These are phyloP conservation scores for Pundamilia nyererei DNA, from an alignment of 2,113 vertebrate species.

Conservation along the genomic window DNA sequence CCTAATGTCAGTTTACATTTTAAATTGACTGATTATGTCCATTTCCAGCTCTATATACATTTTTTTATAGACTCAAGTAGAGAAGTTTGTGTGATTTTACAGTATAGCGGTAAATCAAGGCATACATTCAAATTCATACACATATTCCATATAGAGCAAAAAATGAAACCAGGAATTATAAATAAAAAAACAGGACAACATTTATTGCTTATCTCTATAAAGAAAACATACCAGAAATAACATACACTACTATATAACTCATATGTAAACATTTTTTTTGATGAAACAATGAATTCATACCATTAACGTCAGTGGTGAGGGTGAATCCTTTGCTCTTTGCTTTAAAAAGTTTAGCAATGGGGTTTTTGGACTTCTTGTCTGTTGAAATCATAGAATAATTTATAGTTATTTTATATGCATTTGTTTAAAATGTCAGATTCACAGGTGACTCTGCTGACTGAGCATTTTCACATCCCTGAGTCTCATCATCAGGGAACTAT, in stretches of 20 bases:
- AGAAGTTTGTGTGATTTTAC: not conserved
- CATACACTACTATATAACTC: rapidly evolving
- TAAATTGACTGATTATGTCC: not conserved
- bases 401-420: not conserved
- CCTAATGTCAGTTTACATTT: not conserved
- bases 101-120: rapidly evolving
- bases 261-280: not conserved
- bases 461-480: not conserved
- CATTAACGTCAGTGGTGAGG: not conserved
- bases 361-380: conserved; percentile 35
- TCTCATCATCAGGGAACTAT: not conserved
- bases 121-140: rapidly evolving
- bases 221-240: not conserved
- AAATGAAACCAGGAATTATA: not conserved
- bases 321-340: conserved; percentile 42
- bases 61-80: not conserved
- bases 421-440: not conserved
- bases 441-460: not conserved
- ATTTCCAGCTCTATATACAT: not conserved
- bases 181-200: not conserved
- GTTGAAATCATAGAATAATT: not conserved
- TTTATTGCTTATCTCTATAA: not conserved
- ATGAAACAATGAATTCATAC: not conserved
- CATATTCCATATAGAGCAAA: not conserved
- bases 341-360: conserved; percentile 41